phyloP scores from a whole-genome alignment of 2,888 invertebrate genomes.

The Syrphus vitripennis region DNA sequence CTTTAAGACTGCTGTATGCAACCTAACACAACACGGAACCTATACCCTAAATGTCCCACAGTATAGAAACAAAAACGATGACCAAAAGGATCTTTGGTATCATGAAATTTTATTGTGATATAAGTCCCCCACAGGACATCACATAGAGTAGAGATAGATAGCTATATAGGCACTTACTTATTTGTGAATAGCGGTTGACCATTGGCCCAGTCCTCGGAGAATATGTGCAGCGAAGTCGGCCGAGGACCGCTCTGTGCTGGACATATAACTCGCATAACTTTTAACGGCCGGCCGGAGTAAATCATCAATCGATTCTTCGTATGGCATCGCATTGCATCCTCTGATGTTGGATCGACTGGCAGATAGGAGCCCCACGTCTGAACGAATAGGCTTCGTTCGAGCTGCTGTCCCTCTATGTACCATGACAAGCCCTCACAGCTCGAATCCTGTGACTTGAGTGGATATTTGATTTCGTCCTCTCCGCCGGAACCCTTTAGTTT shows the following conservation, averaged over 20 bases:
- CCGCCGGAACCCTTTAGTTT: slow-evolving; percentile 85
- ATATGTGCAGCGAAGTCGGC: slow-evolving; percentile 88
- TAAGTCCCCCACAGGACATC: slow-evolving; percentile 52
- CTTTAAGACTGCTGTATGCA: slow-evolving; percentile 32
- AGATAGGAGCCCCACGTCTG: slow-evolving; percentile 92
- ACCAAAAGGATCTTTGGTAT: slow-evolving; percentile 29
- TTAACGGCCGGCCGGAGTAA: slow-evolving; percentile 87
- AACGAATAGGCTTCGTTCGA: slow-evolving; percentile 90
- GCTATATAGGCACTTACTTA: slow-evolving; percentile 77
- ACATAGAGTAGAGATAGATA: not conserved
- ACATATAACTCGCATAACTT: slow-evolving; percentile 85
- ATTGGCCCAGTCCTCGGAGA: slow-evolving; percentile 89
- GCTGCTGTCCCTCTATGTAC: slow-evolving; percentile 89
- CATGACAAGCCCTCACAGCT: slow-evolving; percentile 84
- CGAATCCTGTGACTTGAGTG: slow-evolving; percentile 83
- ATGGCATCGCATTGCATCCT: slow-evolving; percentile 87
- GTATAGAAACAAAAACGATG: not conserved
- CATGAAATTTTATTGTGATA: slow-evolving; percentile 65
- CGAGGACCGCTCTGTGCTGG: slow-evolving; percentile 86
- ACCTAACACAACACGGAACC: slow-evolving; percentile 24
- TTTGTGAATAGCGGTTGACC: slow-evolving; percentile 79
- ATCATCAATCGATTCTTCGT: slow-evolving; percentile 90
- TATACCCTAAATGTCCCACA: not conserved
- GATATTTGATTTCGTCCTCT: slow-evolving; percentile 85
- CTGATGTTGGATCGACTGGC: slow-evolving; percentile 84